Conservation (phyloP, 2,888 invertebrate genomes). For the Platycheirus rosarum region DNA sequence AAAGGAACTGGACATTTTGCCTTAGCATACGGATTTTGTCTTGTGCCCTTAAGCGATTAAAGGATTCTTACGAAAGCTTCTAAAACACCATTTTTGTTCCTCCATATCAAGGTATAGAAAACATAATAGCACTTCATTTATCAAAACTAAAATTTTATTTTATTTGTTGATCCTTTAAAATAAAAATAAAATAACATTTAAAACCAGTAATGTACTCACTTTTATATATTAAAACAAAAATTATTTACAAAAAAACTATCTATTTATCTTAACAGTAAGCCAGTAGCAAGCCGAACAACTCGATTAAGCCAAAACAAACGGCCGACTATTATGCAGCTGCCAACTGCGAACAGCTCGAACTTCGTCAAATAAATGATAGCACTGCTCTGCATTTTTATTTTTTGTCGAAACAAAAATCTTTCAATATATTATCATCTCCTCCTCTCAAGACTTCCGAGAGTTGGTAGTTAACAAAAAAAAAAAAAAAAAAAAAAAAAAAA, state of each 20-base stretch:
- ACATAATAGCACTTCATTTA: too few relatives aligned
- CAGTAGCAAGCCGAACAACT: slow-evolving; percentile 19
- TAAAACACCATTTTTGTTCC: too few relatives aligned
- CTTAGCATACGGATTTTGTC: too few relatives aligned
- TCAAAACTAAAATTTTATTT: too few relatives aligned
- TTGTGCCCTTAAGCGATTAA: too few relatives aligned
- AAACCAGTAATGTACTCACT: too few relatives aligned
- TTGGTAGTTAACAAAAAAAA: slow-evolving; percentile 27
- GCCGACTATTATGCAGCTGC: slow-evolving; percentile 36
- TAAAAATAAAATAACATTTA: too few relatives aligned
- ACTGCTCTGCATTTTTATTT: slow-evolving; percentile 79
- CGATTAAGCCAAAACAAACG: slow-evolving; percentile 33
- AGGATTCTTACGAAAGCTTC: too few relatives aligned
- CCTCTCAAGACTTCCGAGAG: slow-evolving; percentile 43
- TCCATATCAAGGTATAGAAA: too few relatives aligned
- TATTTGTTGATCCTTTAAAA: too few relatives aligned
- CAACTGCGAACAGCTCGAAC: slow-evolving; percentile 80
- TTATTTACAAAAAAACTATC: not conserved
- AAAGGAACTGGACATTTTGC: too few relatives aligned
- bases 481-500: slow-evolving; percentile 30
- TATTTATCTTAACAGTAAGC: slow-evolving; percentile 29
- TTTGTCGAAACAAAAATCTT: slow-evolving; percentile 79
- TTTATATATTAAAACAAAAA: too few relatives aligned
- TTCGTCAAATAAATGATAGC: slow-evolving; percentile 81
- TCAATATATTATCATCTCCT: slow-evolving; percentile 56